Base-by-base conservation (phyloP, 2,888 invertebrate genomes). In the Synanthedon andrenaeformis region DNA sequence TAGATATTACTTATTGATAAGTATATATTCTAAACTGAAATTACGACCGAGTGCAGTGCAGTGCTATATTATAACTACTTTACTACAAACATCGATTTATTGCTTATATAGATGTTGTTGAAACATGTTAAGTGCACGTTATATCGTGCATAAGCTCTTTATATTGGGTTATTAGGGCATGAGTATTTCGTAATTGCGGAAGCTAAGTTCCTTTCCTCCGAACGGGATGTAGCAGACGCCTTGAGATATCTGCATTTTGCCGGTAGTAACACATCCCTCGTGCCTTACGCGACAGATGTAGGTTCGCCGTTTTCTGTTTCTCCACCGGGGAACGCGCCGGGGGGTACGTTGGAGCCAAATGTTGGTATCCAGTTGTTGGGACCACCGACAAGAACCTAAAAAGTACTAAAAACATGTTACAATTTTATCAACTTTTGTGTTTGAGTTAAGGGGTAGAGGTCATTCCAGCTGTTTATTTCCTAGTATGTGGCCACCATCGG, bases 151-250 rank as follows among this genome's bases (percentile, higher is more conserved):
- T 23, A 23, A 28, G 28, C 28, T 8, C 28, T 6, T 28, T 11
- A 12, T 45, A 6, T 45, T 45, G 4, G 42, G 13, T 12, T 2
- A 13, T 45, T 79, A 87, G 59, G 74, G 66, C 62, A 91, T 83
- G 56, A 95, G 91, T 63, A 96, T 84, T 87, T 96, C 96, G 71
- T 93, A 96, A 52, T 94, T 93, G n/a, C 90, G 89, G 88, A 92
- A 94, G 51, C 92, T 91, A 55, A 95, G 76, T 73, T 96, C 96
- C 65, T 92, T 89, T 49, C 96, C 95, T 0, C 86, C 94, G 71
- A 91, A 96, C n/a, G 96, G 91, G 79, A 96, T 94, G 89, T 96
- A 96, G 74, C 93, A 92, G 53, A 92, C 92, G 28, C 90, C 92
- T 69, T 95, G 95, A 8, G 94, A 94, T 45, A 92, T 92, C 66